phyloP scores from a whole-genome alignment of 2,797 vertebrate species.

The Cichlasoma orientale region DNA sequence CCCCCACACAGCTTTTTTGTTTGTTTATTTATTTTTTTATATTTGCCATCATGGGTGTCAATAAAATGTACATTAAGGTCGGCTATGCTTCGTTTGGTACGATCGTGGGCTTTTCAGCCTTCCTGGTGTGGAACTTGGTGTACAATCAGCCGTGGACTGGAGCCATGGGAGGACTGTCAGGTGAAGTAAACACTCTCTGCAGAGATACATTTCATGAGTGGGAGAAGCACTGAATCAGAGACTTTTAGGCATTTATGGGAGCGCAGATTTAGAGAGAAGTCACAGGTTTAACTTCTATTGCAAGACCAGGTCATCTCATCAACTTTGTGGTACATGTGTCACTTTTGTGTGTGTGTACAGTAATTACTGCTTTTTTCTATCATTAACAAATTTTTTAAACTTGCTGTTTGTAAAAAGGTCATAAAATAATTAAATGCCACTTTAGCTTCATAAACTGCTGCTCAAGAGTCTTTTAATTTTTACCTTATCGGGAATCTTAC shows the following conservation, averaged over 20 bases:
- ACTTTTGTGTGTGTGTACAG: not conserved
- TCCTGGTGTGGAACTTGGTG: conserved; percentile 88
- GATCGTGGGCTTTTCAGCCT: conserved; percentile 84
- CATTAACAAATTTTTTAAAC: not conserved
- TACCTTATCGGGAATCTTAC: no score
- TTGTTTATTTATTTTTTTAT: not conserved
- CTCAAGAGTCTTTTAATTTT: not conserved
- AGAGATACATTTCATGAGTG: not conserved
- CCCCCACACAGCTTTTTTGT: not conserved
- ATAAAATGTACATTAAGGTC: conserved; percentile 80
- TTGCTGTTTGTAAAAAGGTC: not conserved
- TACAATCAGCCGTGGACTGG: conserved; percentile 88
- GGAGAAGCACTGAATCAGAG: not conserved
- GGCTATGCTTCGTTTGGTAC: conserved; percentile 84
- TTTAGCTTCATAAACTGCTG: not conserved
- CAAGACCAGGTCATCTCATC: not conserved
- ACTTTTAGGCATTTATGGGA: not conserved
- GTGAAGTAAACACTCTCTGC: conserved; percentile 66
- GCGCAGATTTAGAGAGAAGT: not conserved
- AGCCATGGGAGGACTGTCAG: conserved; percentile 92
- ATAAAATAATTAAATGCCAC: not conserved
- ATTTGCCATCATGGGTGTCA: conserved; percentile 67
- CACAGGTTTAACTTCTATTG: not conserved
- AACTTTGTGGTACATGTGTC: not conserved
- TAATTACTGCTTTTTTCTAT: not conserved